Conservation (phyloP, 2,113 vertebrate genomes). For the Trachemys scripta region DNA sequence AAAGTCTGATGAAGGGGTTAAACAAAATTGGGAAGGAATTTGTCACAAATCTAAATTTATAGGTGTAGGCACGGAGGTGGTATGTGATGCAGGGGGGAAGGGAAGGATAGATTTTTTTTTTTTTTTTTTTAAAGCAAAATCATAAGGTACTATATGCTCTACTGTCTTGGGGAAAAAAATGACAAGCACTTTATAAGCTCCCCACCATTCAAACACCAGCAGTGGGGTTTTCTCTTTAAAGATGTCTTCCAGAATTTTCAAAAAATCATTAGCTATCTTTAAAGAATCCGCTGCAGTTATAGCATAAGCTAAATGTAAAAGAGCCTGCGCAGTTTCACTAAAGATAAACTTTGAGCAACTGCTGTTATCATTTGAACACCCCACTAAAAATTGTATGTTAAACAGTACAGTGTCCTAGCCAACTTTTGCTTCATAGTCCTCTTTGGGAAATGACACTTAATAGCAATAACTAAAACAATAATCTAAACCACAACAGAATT, state of each 20-base stretch:
- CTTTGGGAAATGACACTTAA: conserved; percentile 9
- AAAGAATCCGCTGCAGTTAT: not conserved
- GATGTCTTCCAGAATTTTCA: not conserved
- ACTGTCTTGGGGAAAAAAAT: not conserved
- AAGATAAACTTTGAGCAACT: not conserved
- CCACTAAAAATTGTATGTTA: not conserved
- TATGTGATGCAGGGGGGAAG: not conserved
- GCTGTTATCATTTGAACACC: not conserved
- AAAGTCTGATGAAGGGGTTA: not conserved
- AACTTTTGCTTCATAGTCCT: not conserved
- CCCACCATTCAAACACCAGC: not conserved
- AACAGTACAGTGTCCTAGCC: not conserved
- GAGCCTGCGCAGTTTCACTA: not conserved
- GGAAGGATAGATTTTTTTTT: not conserved
- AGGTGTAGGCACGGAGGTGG: fast-evolving
- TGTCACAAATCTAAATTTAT: not conserved
- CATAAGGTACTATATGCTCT: not conserved
- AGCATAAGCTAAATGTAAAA: not conserved
- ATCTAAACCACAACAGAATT: conserved; percentile 22
- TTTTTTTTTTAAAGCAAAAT: not conserved
- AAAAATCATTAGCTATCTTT: not conserved
- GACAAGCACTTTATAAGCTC: not conserved
- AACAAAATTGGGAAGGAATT: not conserved
- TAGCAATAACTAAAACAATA: conserved; percentile 39
- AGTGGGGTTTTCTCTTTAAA: not conserved